Percentiles rank a stretch among this genome's conserved stretches.
These are phyloP conservation scores for Zelleria hepariella DNA, from an alignment of 2,888 invertebrate species.

Conservation along the genomic window DNA sequence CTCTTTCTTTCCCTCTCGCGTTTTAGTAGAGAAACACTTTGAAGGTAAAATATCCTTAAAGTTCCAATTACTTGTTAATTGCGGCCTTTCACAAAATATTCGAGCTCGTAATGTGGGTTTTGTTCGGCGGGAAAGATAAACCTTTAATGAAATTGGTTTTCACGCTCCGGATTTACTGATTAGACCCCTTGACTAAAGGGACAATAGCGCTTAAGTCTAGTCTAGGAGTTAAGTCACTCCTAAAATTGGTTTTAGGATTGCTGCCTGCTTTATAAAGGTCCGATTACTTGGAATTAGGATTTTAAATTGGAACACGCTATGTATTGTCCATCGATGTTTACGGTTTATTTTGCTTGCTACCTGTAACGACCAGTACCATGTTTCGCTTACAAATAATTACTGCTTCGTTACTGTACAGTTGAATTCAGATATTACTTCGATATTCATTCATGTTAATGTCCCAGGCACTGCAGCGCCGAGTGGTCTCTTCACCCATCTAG, in stretches of 20 bases:
- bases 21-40: neutral
- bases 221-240: neutral
- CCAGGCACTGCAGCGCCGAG: no score
- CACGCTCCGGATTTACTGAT: conserved; percentile 22
- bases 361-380: no score
- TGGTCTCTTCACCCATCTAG: no score
- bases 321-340: no score
- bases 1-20: neutral
- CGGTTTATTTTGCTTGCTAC: no score
- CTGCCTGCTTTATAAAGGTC: neutral
- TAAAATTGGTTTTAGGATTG: neutral
- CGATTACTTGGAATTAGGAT: neutral
- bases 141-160: conserved; percentile 40
- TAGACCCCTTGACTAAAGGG: conserved; percentile 3
- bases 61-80: neutral
- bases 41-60: neutral
- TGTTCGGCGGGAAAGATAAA: conserved; percentile 21
- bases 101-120: neutral
- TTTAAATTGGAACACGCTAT: neutral
- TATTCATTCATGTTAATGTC: no score
- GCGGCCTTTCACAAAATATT: neutral
- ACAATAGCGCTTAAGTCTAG: neutral
- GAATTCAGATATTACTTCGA: no score
- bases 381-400: no score
- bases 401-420: no score